phyloP scores from a whole-genome alignment of 2,888 invertebrate genomes.

The Kryphioiulus occultus region DNA sequence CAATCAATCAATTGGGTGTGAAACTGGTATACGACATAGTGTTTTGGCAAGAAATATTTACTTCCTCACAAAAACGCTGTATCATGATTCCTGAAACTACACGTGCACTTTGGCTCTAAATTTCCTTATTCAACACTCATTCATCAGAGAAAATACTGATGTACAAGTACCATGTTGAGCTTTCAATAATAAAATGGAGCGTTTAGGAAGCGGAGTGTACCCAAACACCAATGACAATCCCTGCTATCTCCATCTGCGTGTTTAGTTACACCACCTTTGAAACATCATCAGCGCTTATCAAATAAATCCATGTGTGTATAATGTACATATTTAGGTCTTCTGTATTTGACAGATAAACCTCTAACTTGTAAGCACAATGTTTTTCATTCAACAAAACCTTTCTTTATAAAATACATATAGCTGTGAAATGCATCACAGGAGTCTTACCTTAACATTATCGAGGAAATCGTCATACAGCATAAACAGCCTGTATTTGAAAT shows the following conservation, averaged over 20 bases:
- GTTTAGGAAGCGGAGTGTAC: neutral
- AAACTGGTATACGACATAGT: too few relatives aligned
- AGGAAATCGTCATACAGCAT: neutral
- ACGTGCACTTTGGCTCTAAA: neutral
- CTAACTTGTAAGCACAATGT: neutral
- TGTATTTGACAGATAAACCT: neutral
- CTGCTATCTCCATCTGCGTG: neutral
- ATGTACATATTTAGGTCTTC: neutral
- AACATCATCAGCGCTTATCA: neutral
- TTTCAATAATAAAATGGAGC: neutral
- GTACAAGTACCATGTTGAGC: neutral
- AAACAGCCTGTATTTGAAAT: neutral
- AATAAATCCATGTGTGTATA: neutral
- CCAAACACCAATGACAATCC: neutral
- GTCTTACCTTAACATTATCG: constrained; percentile 16
- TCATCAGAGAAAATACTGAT: neutral
- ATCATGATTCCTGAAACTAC: too few relatives aligned
- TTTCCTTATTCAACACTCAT: neutral
- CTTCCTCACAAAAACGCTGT: too few relatives aligned
- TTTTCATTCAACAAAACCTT: neutral
- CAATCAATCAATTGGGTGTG: too few relatives aligned
- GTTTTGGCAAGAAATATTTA: too few relatives aligned
- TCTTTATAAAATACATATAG: neutral
- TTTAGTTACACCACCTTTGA: neutral
- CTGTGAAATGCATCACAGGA: too few relatives aligned